Base-by-base conservation (phyloP, 2,888 invertebrate species). In the Sinhomidia bicolor region DNA sequence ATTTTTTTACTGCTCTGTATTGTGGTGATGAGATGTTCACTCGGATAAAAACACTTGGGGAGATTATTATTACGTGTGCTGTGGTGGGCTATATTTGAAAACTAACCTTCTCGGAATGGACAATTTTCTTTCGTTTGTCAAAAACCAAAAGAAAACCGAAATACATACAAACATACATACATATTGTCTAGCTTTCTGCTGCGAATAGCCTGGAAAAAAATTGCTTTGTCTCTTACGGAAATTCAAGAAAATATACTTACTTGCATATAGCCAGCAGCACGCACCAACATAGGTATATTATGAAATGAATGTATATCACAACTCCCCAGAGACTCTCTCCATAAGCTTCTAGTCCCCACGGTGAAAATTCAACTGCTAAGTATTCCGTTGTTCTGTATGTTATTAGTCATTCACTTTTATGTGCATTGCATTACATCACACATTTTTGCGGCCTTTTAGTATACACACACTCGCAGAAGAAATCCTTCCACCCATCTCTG, bases 331-430 rank as follows among this genome's bases (percentile, higher is more conserved):
- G 86, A 87, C 81, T 81, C 74, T 81, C 74, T 47, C 9, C 23
- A 32, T 44, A 57, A 62, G 80, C 80, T 78, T 78, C 60, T 7
- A 79, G 85, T 74, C 51, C 71, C 57, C 20, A 60, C 81, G 86
- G 81, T 81, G 62, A 81, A 79, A 71, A 68, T 74, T 47, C 86
- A 80, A 81, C 71, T 87, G 79, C 74, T 87, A 80, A 87, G 86
- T 87, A 87, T 87, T 87, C 86, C 81, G 81, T 87, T 87, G 81
- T 87, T 76, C 81, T 87, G 62, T 62, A 74, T 87, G 86, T 87
- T 87, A 87, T 87, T 87, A 87, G 86, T 87, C 86, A 87, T 87
- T 87, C 86, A 87, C 74, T 87, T 87, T 87, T 87, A 87, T 87
- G 86, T 87, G 86, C 81, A 87, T 74, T 87, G 71, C 86, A 87